Base-by-base conservation (phyloP, 1,140 invertebrate species). In the Brachionus paranguensis region DNA sequence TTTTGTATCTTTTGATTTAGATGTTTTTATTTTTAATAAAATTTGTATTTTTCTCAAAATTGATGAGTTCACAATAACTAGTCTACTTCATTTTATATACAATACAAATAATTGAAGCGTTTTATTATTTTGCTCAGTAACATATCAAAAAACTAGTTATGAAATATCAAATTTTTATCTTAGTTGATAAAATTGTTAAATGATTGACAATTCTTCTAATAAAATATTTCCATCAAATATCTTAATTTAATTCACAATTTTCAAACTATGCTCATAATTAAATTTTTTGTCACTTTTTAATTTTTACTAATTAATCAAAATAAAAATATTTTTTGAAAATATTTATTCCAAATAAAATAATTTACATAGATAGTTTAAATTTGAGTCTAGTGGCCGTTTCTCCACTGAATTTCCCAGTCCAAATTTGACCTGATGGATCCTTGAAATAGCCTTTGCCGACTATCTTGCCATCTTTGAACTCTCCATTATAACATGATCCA, bases 361-460 rank as follows among this genome's bases (percentile, higher is more conserved):
- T 60, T 64, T 68, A 81, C 78, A 81, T 81, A 11, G 17, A 64
- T 14, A 81, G 29, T 81, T 81, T 81, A 37, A 64, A 81, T 81
- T 81, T 81, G 33, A 81, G 78, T 81, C 33, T 41, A 24, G n/a
- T 20, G 5, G 53, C 41, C 11, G 78, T 11, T 27, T 81, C 78
- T 14, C 78, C 78, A 64, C 64, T 60, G 37, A 81, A 81, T 45
- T 60, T 41, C 14, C 78, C 78, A 27, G 78, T 81, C 78, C 78
- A 81, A 41, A 81, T 24, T 64, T 81, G 78, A 4, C 78, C 78
- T 20, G 53, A 37, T 14, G 53, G 78, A 81, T 81, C 78, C 24
- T 81, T 64, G 60, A 81, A 81, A 43, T 24, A 60, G 4, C 78
- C 78, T 29, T 60, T 41, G 14, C 78, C 78, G 11, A 64, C 24